Evolutionary conservation across 2,113 vertebrate genomes (phyloP), one percentile per base, ranked within the genome.

Genomic region (Corydoras maculifer): DNA sequence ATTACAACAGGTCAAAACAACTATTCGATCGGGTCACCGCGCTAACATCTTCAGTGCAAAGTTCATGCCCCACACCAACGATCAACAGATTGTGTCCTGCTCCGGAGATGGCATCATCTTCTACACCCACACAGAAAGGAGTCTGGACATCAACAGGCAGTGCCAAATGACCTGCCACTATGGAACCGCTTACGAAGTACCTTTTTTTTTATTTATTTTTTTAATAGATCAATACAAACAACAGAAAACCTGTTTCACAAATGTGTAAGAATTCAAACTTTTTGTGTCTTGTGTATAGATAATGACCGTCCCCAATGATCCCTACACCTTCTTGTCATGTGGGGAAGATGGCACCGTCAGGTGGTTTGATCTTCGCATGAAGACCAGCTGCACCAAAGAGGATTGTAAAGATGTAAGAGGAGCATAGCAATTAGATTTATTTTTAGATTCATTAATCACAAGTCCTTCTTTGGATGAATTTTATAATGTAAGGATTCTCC

Each of bases 21-120:
- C 93, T 0, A 98, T 99, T 85, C 94, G 93, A 73, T 99, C 97
- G 65, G 95, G 97, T 78, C 97, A 99, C 71, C 91, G 95, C 78
- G 95, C 97, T 68, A 99, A 99, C 74, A 98, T 99, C 87, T 99
- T 99, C 88, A 98, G 96, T 65, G 97, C 97, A 14, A 98, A 98
- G 83, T 99, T 99, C 85, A 90, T 99, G 83, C 97, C 97, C 0
- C 94, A 94, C 81, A 99, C 96, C 59, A 96, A 92, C 72, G 93
- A 97, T 81, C 94, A 94, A 77, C 94, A 98, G 87, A 97, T 99
- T 79, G 86, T 99, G 72, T 99, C 97, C 68, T 99, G 97, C 83
- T 98, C 97, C 0, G 97, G 97, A 72, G 97, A 99, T 8, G 97
- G 97, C 79, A 93, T 99, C 12, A 98, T 99, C 86, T 98, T 91